Evolutionary conservation across 1,140 invertebrate genomes (phyloP), one percentile per base, ranked within the genome.

Genomic region (Calliopsis andreniformis): DNA sequence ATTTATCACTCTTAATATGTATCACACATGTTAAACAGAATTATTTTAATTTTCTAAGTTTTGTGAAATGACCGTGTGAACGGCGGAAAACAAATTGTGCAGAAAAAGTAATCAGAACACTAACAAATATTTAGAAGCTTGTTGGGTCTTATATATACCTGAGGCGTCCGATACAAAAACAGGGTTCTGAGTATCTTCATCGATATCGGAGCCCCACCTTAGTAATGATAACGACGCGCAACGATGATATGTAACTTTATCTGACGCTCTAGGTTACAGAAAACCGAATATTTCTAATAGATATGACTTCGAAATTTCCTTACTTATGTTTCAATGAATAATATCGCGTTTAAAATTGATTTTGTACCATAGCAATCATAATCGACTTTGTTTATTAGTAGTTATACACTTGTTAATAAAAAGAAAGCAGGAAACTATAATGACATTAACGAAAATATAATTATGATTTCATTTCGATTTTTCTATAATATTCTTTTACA

Each of bases 141-240:
- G 66, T 66, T 87, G 88, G 82, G 86, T 84, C 83, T 87, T 91
- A 91, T 91, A 90, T 91, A 88, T 89, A 91, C 88, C 86, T 79
- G 84, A 84, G 68, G 58, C 45, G 56, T 83, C 87, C 90, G 91
- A 92, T 91, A 91, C 87, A 83, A 84, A 87, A 87, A 88, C 85
- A 86, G 80, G 82, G 82, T 87, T 84, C 84, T 81, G 85, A 69
- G 78, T 83, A 87, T 84, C 82, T 86, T 88, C 85, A 87, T 89
- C 88, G 89, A 89, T 89, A 89, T 86, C 87, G 78, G 72, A 83
- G 88, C 89, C 88, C 87, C 88, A 86, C 89, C 89, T 88, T 84
- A 83, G 86, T 84, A 87, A 85, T 84, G 90, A 91, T 92, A 91
- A 90, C 85, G 82, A 89, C 76, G 83, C 51, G 75, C 78, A 73